These are phyloP conservation scores for Crenichthys baileyi DNA, from an alignment of 2,797 vertebrate species.

Conservation along the genomic window DNA sequence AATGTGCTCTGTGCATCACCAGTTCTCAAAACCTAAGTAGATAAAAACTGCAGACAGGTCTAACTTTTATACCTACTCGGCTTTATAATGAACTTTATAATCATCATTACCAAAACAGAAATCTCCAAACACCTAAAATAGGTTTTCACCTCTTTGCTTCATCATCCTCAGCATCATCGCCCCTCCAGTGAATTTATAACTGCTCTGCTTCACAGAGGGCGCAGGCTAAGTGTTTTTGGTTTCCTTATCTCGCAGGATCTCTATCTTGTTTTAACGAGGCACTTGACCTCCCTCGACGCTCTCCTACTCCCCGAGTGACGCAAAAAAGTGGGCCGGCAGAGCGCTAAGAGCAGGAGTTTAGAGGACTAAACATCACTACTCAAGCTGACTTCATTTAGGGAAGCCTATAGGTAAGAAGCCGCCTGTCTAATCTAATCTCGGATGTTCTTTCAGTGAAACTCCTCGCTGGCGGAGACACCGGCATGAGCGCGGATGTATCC, in stretches of 20 bases:
- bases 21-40: neutral
- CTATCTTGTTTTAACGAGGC: constrained; percentile 67
- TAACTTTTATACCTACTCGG: neutral
- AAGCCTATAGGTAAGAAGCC: constrained; percentile 40
- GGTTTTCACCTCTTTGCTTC: constrained; percentile 5
- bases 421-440: constrained; percentile 34
- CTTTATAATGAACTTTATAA: neutral
- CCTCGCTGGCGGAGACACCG: constrained; percentile 49
- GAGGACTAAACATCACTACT: constrained; percentile 73
- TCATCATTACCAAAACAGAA: neutral
- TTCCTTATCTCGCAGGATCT: constrained; percentile 71
- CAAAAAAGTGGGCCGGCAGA: constrained; percentile 83
- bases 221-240: constrained; percentile 59
- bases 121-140: neutral
- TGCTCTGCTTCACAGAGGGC: constrained; percentile 37
- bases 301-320: constrained; percentile 77
- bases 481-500: constrained; percentile 53
- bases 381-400: constrained; percentile 63
- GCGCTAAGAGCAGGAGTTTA: constrained; percentile 77
- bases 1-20: neutral
- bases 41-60: neutral
- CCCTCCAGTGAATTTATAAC: constrained; percentile 14
- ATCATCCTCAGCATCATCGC: constrained; percentile 24
- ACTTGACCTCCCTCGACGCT: constrained; percentile 76
- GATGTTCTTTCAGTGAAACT: constrained; percentile 60